A percentile compares a stretch with the other conserved stretches of the same genome.
Conservation (phyloP, 2,797 vertebrate species). For the Chromobotia macracanthus region DNA sequence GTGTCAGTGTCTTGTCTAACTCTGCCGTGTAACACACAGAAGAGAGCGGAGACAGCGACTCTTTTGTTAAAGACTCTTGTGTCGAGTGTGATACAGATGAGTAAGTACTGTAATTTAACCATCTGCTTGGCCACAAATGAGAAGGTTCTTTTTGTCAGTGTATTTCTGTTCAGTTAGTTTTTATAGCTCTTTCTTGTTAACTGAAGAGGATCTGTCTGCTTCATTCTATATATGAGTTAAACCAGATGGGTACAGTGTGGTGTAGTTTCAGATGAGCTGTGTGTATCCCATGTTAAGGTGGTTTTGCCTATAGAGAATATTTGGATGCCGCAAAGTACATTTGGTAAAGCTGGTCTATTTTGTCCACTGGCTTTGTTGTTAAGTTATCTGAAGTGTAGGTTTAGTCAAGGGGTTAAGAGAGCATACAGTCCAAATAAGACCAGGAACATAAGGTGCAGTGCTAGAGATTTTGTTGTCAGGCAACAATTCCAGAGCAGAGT, state of each 20-base stretch:
- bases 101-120: constrained; percentile 30
- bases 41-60: neutral
- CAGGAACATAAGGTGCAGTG: too few species aligned
- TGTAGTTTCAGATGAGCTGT: neutral
- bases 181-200: neutral
- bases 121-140: constrained; percentile 10
- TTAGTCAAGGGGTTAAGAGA: too few species aligned
- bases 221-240: neutral
- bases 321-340: too few species aligned
- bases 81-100: constrained; percentile 11
- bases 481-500: too few species aligned
- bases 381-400: too few species aligned
- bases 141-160: constrained; percentile 9
- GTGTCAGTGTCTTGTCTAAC: constrained; percentile 11
- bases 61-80: constrained; percentile 22
- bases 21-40: constrained; percentile 3
- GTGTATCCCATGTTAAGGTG: too few species aligned
- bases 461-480: too few species aligned
- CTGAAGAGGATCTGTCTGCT: neutral
- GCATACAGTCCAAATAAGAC: too few species aligned
- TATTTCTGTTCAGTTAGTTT: neutral
- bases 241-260: too few species aligned
- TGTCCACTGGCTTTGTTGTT: too few species aligned
- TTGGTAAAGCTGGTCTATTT: too few species aligned
- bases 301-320: too few species aligned